Base-by-base conservation (phyloP, 2,113 vertebrate species). In the Craseonycteris thonglongyai region DNA sequence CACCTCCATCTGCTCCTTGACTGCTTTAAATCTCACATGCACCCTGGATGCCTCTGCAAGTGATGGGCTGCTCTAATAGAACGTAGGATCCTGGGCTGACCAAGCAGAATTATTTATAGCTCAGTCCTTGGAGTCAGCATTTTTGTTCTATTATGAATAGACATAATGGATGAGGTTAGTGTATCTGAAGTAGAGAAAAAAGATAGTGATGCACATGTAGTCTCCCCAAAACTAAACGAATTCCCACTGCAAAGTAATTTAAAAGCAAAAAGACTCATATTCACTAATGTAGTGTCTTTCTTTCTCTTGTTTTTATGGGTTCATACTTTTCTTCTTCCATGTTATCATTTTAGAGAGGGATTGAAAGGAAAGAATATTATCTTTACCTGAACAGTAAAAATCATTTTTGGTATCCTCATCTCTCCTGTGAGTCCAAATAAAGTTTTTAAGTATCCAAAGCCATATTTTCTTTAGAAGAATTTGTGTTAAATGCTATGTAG, bases 71-170 rank as follows among this genome's bases (percentile, higher is more conserved):
- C 69, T 97, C 92, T 96, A 97, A 96, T 69, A 93, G 90, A 88
- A 96, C 92, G 82, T 96, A 94, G 78, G 96, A 97, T 94, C 87
- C 51, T 38, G 79, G 51, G 51, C n/a, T 92, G 63, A 83, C 38
- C 90, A 92, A 95, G 65, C 63, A 93, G 82, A 83, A 69, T 95
- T 97, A 91, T 96, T 98, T 97, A 91, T 89, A 87, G 42, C 42
- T 90, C 95, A 81, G 95, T 96, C 68, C 74, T 96, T 90, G 54
- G 91, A 97, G 91, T 97, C 89, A 96, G 84, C 91, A 96, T 95
- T 98, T 97, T 91, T 95, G 78, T 69, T 93, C 82, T 76, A 26
- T 35, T 91, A n/a, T 79, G 87, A 83, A 98, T 96, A 96, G 97
- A 97, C 94, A 85, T 95, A 98, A 97, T 94, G 80, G 63, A 45